These are phyloP conservation scores for Podabrus alpinus DNA, from an alignment of 2,888 invertebrate species.

Conservation along the genomic window DNA sequence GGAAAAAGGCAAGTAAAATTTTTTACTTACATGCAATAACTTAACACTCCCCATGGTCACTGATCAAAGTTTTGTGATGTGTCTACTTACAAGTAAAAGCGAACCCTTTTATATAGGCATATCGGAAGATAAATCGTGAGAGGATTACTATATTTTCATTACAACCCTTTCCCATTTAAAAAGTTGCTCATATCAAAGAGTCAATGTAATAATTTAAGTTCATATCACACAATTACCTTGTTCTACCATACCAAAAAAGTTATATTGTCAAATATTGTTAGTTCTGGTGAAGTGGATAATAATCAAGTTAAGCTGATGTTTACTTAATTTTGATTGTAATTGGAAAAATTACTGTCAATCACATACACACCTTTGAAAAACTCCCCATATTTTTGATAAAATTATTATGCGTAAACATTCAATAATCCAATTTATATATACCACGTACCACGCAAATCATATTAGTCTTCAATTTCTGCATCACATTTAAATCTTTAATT, in stretches of 20 bases:
- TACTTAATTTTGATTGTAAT: slow-evolving; percentile 12
- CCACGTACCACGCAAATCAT: background rate
- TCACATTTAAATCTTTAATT: background rate
- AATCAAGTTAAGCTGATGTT: slow-evolving; percentile 7
- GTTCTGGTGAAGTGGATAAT: slow-evolving; percentile 15
- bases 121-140: background rate
- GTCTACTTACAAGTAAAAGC: background rate
- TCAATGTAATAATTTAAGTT: background rate
- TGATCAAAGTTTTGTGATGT: background rate
- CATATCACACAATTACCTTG: background rate
- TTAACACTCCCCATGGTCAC: slow-evolving; percentile 2
- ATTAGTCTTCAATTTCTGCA: background rate
- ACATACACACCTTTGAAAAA: slow-evolving; percentile 8
- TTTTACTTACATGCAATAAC: slow-evolving; percentile 5
- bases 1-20: slow-evolving; percentile 51
- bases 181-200: background rate
- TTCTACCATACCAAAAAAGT: background rate
- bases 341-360: slow-evolving; percentile 6
- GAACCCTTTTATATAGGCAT: background rate
- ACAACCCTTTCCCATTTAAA: background rate
- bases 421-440: slow-evolving; percentile 9
- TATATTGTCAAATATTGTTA: slow-evolving; percentile 12
- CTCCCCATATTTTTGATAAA: slow-evolving; percentile 8
- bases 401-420: background rate
- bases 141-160: background rate